These are phyloP conservation scores for Mythimna albipuncta DNA, from an alignment of 2,888 invertebrate genomes.

Conservation along the genomic window DNA sequence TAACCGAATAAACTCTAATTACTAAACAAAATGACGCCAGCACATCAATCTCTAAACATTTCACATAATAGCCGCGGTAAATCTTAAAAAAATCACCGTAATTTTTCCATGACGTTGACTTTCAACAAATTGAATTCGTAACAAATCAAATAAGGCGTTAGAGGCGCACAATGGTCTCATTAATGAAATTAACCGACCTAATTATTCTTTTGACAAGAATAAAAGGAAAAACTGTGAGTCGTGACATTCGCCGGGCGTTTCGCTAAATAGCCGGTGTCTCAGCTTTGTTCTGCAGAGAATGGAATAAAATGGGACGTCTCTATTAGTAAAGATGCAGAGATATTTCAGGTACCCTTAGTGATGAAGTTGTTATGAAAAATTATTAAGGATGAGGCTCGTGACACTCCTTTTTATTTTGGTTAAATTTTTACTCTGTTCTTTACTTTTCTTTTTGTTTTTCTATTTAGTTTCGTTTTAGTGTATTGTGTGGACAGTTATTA, in stretches of 20 bases:
- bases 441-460: too few species aligned
- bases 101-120: slow-evolving; percentile 54
- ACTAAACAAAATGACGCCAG: not conserved
- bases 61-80: slow-evolving; percentile 11
- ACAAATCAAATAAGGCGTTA: slow-evolving; percentile 80
- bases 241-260: slow-evolving; percentile 55
- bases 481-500: too few species aligned
- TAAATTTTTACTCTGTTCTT: too few species aligned
- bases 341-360: not conserved
- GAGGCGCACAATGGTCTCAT: slow-evolving; percentile 76
- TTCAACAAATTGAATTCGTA: slow-evolving; percentile 64
- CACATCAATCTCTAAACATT: slow-evolving; percentile 13
- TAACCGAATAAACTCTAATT: not conserved
- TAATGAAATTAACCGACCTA: slow-evolving; percentile 83
- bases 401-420: too few species aligned
- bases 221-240: slow-evolving; percentile 54
- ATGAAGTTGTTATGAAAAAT: not conserved
- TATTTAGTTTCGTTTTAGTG: too few species aligned
- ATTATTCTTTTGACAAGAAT: slow-evolving; percentile 78
- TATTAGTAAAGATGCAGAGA: slow-evolving; percentile 6
- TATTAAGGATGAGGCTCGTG: not conserved
- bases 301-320: slow-evolving; percentile 8
- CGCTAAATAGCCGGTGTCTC: slow-evolving; percentile 42
- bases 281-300: slow-evolving; percentile 38
- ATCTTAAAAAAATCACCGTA: slow-evolving; percentile 55